Evolutionary conservation across 2,113 vertebrate species (phyloP).

Genomic region (Nerophis ophidion): DNA sequence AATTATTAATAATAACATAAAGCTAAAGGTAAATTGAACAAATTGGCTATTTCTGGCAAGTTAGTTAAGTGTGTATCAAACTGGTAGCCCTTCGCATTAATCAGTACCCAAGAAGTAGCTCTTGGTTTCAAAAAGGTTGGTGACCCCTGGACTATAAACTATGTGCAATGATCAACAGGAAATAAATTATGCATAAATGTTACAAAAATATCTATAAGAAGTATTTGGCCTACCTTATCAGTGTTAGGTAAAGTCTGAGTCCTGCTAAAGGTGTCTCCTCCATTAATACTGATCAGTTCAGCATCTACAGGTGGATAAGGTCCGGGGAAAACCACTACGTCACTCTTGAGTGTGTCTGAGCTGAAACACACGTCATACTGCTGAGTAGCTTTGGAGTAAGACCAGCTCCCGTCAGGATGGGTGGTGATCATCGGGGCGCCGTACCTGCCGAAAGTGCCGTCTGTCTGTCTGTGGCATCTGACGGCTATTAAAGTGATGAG

Average conservation of each 20-base stretch:
- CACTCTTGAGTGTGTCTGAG: slow-evolving; percentile 63
- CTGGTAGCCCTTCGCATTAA: too few relatives aligned
- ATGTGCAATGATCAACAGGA: not conserved
- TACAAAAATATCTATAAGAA: not conserved
- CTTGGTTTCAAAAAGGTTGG: too few relatives aligned
- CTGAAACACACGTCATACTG: slow-evolving; percentile 66
- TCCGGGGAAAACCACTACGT: slow-evolving; percentile 36
- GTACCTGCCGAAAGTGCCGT: slow-evolving; percentile 37
- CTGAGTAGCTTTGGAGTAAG: slow-evolving; percentile 62
- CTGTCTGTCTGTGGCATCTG: slow-evolving; percentile 45
- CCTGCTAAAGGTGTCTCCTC: slow-evolving; percentile 24
- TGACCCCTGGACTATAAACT: too few relatives aligned
- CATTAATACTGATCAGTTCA: slow-evolving; percentile 43
- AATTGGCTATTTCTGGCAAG: too few relatives aligned
- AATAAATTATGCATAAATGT: not conserved
- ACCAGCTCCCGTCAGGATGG: slow-evolving; percentile 63
- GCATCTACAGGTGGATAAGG: slow-evolving; percentile 27
- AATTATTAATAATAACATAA: too few relatives aligned
- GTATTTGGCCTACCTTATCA: slow-evolving; percentile 22
- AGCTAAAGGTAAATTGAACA: too few relatives aligned
- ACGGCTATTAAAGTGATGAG: slow-evolving; percentile 51
- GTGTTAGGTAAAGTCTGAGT: slow-evolving; percentile 17
- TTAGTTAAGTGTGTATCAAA: too few relatives aligned
- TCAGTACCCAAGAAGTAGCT: too few relatives aligned
- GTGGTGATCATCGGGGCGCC: slow-evolving; percentile 54